Evolutionary conservation across 2,113 vertebrate genomes (phyloP), one percentile per base, ranked within the genome.

Genomic region (Sarotherodon lohbergeri): DNA sequence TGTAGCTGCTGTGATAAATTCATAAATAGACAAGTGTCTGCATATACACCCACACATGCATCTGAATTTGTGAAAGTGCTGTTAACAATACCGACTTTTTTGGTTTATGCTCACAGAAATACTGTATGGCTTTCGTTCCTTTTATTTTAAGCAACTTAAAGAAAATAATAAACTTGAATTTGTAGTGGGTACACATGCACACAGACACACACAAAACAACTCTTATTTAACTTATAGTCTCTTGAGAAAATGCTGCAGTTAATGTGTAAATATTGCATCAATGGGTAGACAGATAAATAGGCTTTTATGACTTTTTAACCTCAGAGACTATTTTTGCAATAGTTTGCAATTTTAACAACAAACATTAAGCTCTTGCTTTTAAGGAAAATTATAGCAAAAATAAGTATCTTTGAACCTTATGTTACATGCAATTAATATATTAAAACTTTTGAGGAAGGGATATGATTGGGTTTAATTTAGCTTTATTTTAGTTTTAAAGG

Each of bases 1-100:
- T 92, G 59, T 27, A 63, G 90, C 85, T 50, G 80, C 90, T 90
- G 86, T 87, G 84, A 90, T 90, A 46, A 86, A 91, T 93, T 90
- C 88, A 91, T 91, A 91, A 81, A 90, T 80, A 84, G 81, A 81
- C 16, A 82, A 48, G 63, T n/a, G 29, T 57, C 36, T n/a, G 66
- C 52, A 86, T 41, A 79, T 36, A 68, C 43, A 56, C 61, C 68
- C 27, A 86, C 13, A 9, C n/a, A 61, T 68, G 68, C 24, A 84
- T 80, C 48, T 54, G 57, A 81, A 81, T 76, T 54, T 36, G 86
- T 87, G 81, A 32, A 63, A 43, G 46, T 12, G 2, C 50, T 29
- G 29, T 24, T 12, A 4, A 34, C 24, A 29, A 82, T 4, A 54
- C 41, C 19, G 32, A 55, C 48, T 24, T 19, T 81, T 57, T 12